phyloP scores from a whole-genome alignment of 2,888 invertebrate genomes.

The Branchipolynoe longqiensis region DNA sequence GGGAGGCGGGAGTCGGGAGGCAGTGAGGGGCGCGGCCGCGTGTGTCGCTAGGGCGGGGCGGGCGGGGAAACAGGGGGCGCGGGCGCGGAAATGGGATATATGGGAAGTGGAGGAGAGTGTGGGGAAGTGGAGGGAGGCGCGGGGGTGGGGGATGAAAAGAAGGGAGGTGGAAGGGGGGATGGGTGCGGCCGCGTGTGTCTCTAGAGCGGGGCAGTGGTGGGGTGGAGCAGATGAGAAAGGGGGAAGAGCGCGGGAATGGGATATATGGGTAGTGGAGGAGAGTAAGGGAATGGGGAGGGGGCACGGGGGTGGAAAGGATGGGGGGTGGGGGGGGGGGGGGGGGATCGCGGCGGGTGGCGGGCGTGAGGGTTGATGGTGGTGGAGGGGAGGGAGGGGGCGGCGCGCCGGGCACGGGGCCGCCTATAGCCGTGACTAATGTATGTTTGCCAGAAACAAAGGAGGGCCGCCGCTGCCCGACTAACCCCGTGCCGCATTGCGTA shows the following conservation, averaged over 20 bases:
- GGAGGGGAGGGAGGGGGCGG: neutral
- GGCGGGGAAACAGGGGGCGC: neutral
- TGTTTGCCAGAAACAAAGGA: constrained; percentile 22
- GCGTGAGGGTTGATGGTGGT: neutral
- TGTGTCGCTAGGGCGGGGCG: neutral
- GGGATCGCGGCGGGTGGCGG: neutral
- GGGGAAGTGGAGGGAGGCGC: neutral
- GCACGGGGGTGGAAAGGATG: no score
- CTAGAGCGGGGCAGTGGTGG: no score
- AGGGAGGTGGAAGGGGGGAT: neutral
- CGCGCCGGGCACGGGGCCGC: neutral
- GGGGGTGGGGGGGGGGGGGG: neutral
- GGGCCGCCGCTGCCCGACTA: neutral
- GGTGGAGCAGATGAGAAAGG: no score
- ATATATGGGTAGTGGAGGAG: no score
- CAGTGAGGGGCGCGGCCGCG: neutral
- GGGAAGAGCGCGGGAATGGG: no score
- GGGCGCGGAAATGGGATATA: no score
- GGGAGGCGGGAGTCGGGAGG: neutral
- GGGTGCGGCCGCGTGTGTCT: no score
- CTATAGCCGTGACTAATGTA: constrained; percentile 34
- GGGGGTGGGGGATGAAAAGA: neutral
- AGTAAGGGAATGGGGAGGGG: no score
- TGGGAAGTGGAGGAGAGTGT: neutral
- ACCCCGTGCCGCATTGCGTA: constrained; percentile 40